phyloP scores from a whole-genome alignment of 2,113 vertebrate species.

The Upupa epops region DNA sequence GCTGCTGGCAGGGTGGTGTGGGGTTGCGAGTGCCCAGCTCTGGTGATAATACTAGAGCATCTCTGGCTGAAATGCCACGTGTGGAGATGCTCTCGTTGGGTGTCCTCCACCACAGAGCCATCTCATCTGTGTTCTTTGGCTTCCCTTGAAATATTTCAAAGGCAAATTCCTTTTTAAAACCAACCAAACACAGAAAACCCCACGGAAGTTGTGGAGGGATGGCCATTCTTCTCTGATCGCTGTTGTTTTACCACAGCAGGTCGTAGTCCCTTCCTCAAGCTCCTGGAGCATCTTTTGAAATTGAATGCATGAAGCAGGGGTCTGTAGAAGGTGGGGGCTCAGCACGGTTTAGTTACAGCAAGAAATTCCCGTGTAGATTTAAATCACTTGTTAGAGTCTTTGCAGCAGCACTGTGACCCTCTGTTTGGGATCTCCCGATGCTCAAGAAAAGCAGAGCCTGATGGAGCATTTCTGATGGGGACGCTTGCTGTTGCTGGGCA shows the following conservation, averaged over 20 bases:
- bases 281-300: background rate
- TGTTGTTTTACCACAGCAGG: background rate
- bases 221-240: fast-evolving
- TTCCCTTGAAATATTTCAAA: background rate
- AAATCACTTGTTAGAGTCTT: background rate
- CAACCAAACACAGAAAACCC: background rate
- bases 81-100: background rate
- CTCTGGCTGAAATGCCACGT: background rate
- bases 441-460: background rate
- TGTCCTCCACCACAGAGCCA: background rate
- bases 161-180: background rate
- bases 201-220: background rate
- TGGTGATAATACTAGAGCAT: background rate
- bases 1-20: background rate
- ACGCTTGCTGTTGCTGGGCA: background rate
- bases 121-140: background rate
- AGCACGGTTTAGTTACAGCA: background rate
- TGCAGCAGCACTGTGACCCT: background rate
- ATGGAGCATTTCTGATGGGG: background rate
- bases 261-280: background rate
- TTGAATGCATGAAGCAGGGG: background rate
- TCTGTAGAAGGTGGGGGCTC: background rate
- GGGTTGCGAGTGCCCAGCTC: background rate
- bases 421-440: background rate
- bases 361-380: background rate